These are phyloP conservation scores for Arrhamphus sclerolepis DNA, from an alignment of 2,797 vertebrate genomes.

Conservation along the genomic window DNA sequence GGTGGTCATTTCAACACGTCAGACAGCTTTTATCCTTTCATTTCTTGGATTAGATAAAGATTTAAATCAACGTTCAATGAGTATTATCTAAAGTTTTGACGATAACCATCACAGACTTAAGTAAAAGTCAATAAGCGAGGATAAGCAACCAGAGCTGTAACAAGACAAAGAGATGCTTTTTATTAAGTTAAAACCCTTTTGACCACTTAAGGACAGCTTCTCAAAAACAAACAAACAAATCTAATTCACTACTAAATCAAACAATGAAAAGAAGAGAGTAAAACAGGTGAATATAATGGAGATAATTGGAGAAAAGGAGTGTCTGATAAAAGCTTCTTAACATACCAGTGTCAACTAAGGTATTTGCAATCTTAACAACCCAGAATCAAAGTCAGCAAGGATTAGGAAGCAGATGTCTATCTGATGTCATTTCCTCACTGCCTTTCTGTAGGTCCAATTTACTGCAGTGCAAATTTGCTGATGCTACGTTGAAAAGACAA, in stretches of 20 bases:
- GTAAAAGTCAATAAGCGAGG: constrained; percentile 9
- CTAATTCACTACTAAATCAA: constrained; percentile 9
- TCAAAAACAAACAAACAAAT: constrained; percentile 9
- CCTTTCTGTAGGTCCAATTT: constrained; percentile 31
- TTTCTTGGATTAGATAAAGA: too few species aligned
- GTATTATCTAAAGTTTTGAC: too few species aligned
- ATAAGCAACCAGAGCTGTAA: constrained; percentile 9
- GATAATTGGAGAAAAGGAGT: too few species aligned
- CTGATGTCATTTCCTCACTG: not conserved
- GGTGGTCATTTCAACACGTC: too few species aligned
- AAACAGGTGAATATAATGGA: too few species aligned
- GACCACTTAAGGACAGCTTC: constrained; percentile 6
- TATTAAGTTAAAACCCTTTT: constrained; percentile 36
- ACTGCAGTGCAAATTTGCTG: constrained; percentile 11
- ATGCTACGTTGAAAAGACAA: constrained; percentile 4
- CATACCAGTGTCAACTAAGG: too few species aligned
- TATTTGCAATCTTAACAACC: too few species aligned
- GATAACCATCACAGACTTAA: too few species aligned
- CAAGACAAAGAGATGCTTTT: constrained; percentile 23
- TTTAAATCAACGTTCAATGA: too few species aligned
- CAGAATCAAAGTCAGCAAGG: too few species aligned
- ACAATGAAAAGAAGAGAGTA: not conserved
- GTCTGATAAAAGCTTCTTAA: too few species aligned
- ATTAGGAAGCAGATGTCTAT: constrained; percentile 28
- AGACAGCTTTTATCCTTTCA: too few species aligned